Evolutionary conservation across 2,888 invertebrate genomes (phyloP).

Genomic region (Ormyrus thymus): DNA sequence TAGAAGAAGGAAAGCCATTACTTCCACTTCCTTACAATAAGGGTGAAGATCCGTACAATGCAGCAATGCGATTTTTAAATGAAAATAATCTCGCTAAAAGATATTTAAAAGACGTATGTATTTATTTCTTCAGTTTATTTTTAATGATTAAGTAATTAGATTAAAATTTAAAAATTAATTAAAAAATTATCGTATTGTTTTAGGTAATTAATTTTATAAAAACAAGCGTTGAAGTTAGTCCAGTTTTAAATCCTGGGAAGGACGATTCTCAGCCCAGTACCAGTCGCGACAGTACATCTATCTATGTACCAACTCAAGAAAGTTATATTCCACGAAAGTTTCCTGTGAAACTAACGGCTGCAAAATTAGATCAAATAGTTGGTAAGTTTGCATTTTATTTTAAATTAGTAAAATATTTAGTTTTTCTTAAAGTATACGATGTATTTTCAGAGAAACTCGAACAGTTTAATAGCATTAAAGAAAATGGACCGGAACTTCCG

Average conservation of each 20-base stretch:
- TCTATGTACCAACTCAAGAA: not conserved
- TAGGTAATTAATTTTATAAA: conserved; percentile 94
- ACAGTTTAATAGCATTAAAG: conserved; percentile 83
- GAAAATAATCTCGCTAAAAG: conserved; percentile 88
- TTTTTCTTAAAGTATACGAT: conserved; percentile 39
- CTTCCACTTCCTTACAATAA: conserved; percentile 94
- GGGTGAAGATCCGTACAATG: conserved; percentile 93
- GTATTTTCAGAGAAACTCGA: conserved; percentile 67
- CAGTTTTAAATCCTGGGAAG: conserved; percentile 59
- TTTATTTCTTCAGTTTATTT: not conserved
- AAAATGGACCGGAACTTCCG: conserved; percentile 73
- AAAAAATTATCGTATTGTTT: conserved; percentile 29
- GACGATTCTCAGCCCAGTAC: conserved; percentile 59
- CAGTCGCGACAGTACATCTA: not conserved
- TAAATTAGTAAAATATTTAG: not conserved
- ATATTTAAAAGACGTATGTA: conserved; percentile 84
- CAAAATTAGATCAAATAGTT: conserved; percentile 75
- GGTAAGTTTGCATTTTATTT: conserved; percentile 75
- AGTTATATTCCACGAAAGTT: conserved; percentile 61
- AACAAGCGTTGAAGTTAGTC: conserved; percentile 80
- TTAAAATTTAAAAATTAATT: not conserved
- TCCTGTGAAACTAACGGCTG: conserved; percentile 63
- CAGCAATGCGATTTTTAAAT: conserved; percentile 92
- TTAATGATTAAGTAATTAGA: not conserved
- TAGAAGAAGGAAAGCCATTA: conserved; percentile 91